These are phyloP conservation scores for Oxygymnocypris stewartii DNA, from an alignment of 2,113 vertebrate species.

Conservation along the genomic window DNA sequence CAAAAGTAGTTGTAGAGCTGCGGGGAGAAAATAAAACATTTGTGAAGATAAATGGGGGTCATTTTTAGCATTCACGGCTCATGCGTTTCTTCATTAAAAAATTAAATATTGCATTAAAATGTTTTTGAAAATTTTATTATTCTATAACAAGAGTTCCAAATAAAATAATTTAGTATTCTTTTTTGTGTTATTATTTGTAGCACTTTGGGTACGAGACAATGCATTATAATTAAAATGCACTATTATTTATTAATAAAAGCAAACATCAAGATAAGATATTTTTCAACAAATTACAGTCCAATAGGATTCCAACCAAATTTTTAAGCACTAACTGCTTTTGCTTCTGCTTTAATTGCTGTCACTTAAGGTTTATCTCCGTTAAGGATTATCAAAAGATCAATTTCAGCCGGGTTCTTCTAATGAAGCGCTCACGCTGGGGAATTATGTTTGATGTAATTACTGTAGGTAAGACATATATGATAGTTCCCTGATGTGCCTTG, in stretches of 20 bases:
- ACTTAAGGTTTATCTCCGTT: background rate
- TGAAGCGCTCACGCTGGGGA: background rate
- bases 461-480: conserved; percentile 12
- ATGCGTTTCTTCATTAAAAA: background rate
- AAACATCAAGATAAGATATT: background rate
- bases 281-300: background rate
- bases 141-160: background rate
- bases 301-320: background rate
- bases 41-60: background rate
- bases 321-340: background rate
- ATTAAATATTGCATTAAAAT: background rate
- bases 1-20: conserved; percentile 34
- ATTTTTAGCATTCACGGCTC: background rate
- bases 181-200: too few species aligned
- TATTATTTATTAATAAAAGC: background rate
- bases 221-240: too few species aligned
- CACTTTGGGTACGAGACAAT: too few species aligned
- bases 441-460: conserved; percentile 18
- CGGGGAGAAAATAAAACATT: conserved; percentile 5
- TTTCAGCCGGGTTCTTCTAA: background rate
- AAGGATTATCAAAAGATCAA: background rate
- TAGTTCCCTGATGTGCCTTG: background rate
- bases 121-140: too few species aligned
- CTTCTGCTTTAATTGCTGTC: background rate
- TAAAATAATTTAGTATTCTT: too few species aligned